phyloP scores from a whole-genome alignment of 2,113 vertebrate species.

The Chaetura pelagica region DNA sequence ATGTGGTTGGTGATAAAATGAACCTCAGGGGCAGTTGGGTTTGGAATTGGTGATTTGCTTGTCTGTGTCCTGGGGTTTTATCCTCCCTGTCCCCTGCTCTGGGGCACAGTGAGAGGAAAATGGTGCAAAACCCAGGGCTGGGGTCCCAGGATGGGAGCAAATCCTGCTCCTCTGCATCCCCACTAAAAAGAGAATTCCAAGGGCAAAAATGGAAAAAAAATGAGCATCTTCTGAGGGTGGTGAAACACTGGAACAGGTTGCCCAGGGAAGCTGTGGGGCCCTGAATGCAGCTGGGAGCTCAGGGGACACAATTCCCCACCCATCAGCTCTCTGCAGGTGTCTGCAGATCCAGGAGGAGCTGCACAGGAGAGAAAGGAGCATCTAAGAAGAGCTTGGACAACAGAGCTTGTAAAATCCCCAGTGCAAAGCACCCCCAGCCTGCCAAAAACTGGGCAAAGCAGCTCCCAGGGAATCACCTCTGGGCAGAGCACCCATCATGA shows the following conservation, averaged over 20 bases:
- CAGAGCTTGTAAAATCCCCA: neutral
- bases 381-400: neutral
- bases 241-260: too few relatives aligned
- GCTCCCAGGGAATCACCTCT: neutral
- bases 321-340: neutral
- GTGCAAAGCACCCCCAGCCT: neutral
- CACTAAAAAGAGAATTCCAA: too few relatives aligned
- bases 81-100: neutral
- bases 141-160: neutral
- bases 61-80: neutral
- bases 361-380: neutral
- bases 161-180: neutral
- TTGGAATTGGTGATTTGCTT: neutral
- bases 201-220: too few relatives aligned
- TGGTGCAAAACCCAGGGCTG: neutral
- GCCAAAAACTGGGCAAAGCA: neutral
- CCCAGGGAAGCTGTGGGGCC: neutral
- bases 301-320: neutral
- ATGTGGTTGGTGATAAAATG: rapidly evolving
- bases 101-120: neutral
- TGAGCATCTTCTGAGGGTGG: too few relatives aligned
- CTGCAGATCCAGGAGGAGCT: neutral
- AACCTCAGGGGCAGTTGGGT: neutral
- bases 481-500: neutral
- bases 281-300: neutral